Evolutionary conservation across 1,140 invertebrate species (phyloP), one percentile per base, ranked within the genome.

Genomic region (Tenebrio molitor): DNA sequence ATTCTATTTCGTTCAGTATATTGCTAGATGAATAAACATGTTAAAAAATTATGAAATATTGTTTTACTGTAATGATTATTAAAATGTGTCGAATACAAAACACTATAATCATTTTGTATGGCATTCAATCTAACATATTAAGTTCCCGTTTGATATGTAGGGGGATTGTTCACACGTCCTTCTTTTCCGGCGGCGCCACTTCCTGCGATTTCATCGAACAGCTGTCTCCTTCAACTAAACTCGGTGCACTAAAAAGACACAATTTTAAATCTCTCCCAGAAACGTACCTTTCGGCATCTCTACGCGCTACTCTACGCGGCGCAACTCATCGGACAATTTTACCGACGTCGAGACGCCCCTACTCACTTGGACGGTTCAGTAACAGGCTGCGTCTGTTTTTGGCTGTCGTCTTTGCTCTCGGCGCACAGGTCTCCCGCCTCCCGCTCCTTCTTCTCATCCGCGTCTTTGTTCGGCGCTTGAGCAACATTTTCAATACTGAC

Each of bases 31-130:
- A 75, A 74, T 73, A 76, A 72, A 25, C 58, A 69, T 42, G 66
- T 73, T 75, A 70, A 73, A 73, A 72, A 73, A 74, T 66, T 50
- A 68, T 42, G 65, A 68, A 68, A 68, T 23, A 68, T 68, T 46
- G 21, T 66, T 66, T 67, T 65, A 63, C 21, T 50, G 72, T 76
- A 73, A 74, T 74, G 74, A 74, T 76, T n/a, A n/a, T n/a, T 80
- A 79, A 71, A 79, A 71, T 72, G 65, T 76, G 74, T 72, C 75
- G 73, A 76, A 76, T 78, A 80, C 69, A 79, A 79, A 79, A 80
- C 76, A 77, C 74, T 80, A 76, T 78, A 76, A 73, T 72, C 74
- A 62, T 71, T 71, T 70, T 70, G 42, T 77, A 76, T 75, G 76
- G 74, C 69, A 77, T 77, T 74, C 68, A 67, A 71, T 73, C 66